These are phyloP conservation scores for Petrophora chlorosata DNA, from an alignment of 2,888 invertebrate species.

Conservation along the genomic window DNA sequence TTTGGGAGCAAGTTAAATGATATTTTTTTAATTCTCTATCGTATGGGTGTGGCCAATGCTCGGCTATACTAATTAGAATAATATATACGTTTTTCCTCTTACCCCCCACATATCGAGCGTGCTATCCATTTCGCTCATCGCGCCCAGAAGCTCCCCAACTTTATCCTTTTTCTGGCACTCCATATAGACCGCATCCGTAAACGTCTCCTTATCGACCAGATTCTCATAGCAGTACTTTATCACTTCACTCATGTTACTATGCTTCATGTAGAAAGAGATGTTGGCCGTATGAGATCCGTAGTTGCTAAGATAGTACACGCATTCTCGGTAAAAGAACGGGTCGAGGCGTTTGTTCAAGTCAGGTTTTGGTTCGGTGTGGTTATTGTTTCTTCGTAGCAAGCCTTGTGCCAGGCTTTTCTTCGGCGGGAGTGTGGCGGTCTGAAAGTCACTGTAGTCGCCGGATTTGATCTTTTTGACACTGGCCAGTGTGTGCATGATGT, in stretches of 20 bases:
- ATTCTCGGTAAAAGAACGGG: slow-evolving; percentile 88
- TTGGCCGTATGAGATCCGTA: slow-evolving; percentile 91
- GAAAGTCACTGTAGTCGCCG: slow-evolving; percentile 82
- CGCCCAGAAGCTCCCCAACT: slow-evolving; percentile 84
- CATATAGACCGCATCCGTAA: slow-evolving; percentile 88
- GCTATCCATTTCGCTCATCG: slow-evolving; percentile 86
- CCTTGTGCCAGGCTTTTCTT: slow-evolving; percentile 75
- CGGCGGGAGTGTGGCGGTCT: slow-evolving; percentile 63
- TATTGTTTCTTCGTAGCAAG: slow-evolving; percentile 68
- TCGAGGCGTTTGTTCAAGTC: slow-evolving; percentile 73
- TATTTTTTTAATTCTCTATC: no score
- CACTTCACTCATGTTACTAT: slow-evolving; percentile 87
- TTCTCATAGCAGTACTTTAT: slow-evolving; percentile 88
- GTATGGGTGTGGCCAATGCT: no score
- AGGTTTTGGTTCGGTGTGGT: slow-evolving; percentile 61
- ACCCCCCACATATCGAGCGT: slow-evolving; percentile 88
- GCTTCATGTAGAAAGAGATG: slow-evolving; percentile 89
- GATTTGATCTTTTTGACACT: slow-evolving; percentile 82
- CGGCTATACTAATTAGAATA: no score
- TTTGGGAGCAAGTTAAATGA: no score
- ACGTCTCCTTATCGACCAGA: slow-evolving; percentile 86
- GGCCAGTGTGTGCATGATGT: slow-evolving; percentile 84
- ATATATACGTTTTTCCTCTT: slow-evolving; percentile 37
- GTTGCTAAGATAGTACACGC: slow-evolving; percentile 90
- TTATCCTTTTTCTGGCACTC: slow-evolving; percentile 86